These are phyloP conservation scores for Callinectes sapidus DNA, from an alignment of 2,888 invertebrate species.

Conservation along the genomic window DNA sequence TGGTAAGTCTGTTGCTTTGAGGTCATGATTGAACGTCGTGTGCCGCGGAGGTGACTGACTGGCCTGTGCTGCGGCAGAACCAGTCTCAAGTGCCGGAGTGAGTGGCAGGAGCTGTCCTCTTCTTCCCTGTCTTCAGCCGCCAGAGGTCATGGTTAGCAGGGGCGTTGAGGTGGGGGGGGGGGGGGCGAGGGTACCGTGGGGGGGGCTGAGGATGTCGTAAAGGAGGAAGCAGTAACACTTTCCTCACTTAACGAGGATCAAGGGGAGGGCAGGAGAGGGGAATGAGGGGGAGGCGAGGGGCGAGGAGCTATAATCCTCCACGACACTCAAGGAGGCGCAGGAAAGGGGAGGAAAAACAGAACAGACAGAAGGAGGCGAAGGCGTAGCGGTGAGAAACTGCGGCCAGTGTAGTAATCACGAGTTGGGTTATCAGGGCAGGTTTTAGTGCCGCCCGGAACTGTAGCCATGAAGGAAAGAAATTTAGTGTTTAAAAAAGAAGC, in stretches of 20 bases:
- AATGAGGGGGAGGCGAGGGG: background rate
- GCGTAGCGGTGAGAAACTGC: background rate
- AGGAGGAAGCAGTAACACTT: slow-evolving; percentile 30
- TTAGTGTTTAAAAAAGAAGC: background rate
- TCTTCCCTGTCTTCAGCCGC: slow-evolving; percentile 24
- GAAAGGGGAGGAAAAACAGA: background rate
- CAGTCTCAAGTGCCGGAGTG: slow-evolving; percentile 13
- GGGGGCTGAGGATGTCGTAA: slow-evolving; percentile 24
- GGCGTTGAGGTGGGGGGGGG: background rate
- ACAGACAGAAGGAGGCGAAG: background rate
- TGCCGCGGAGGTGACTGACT: background rate
- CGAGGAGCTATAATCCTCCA: background rate
- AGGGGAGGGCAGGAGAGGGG: slow-evolving; percentile 7
- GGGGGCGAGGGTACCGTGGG: background rate
- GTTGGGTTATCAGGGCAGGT: background rate
- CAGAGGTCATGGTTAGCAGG: slow-evolving; percentile 5
- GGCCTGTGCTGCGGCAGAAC: background rate
- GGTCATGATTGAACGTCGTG: background rate
- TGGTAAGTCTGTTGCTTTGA: background rate
- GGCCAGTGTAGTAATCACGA: background rate
- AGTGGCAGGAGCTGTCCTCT: background rate
- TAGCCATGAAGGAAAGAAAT: background rate
- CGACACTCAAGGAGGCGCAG: background rate
- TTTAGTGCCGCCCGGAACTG: background rate
- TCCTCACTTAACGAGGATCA: slow-evolving; percentile 34